Evolutionary conservation across 2,113 vertebrate genomes (phyloP).

Genomic region (Bothrops jararaca): DNA sequence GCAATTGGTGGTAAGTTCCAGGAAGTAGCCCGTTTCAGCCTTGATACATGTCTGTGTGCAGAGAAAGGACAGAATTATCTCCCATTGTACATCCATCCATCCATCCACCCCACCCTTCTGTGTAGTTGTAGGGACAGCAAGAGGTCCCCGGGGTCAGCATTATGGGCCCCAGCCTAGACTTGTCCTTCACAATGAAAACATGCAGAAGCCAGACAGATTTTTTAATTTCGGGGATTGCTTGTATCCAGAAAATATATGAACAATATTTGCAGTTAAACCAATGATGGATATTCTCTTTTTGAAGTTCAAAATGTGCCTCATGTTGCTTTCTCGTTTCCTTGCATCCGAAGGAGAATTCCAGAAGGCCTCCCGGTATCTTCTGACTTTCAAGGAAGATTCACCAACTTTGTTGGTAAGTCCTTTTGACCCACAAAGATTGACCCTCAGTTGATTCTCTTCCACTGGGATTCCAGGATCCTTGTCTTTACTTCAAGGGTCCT

Average conservation of each 20-base stretch:
- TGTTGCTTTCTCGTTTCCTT: neutral
- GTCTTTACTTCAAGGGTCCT: too few relatives aligned
- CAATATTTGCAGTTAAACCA: neutral
- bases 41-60: neutral
- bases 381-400: neutral
- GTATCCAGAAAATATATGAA: neutral
- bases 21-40: too few relatives aligned
- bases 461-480: neutral
- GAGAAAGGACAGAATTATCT: neutral
- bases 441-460: neutral
- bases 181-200: neutral
- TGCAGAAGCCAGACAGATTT: neutral
- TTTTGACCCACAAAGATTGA: neutral
- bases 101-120: neutral
- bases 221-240: neutral
- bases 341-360: neutral
- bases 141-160: neutral
- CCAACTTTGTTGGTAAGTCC: neutral
- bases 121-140: neutral
- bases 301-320: neutral
- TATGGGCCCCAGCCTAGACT: neutral
- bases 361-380: neutral
- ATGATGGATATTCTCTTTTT: neutral
- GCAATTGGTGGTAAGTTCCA: too few relatives aligned
- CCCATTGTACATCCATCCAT: neutral